Evolutionary conservation across 2,797 vertebrate species (phyloP).

Genomic region (Poecilia picta): DNA sequence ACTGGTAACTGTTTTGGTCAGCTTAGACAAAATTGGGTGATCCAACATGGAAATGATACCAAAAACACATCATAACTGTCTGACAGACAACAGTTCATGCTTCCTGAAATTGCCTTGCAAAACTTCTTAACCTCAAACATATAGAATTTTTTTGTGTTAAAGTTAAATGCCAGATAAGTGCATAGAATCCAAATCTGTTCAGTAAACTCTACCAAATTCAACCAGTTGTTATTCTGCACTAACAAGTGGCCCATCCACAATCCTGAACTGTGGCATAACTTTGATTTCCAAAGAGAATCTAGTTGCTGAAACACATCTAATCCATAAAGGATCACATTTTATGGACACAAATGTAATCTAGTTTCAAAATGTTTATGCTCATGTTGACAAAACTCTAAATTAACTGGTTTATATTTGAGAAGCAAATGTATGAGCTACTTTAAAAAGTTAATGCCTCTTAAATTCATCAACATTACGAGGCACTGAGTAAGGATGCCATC

Average conservation of each 20-base stretch:
- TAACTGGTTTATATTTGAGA: background rate
- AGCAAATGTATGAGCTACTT: background rate
- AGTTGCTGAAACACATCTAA: background rate
- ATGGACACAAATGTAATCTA: background rate
- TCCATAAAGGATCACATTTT: background rate
- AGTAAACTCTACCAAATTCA: background rate
- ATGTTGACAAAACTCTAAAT: background rate
- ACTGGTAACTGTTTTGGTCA: background rate
- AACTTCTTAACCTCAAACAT: background rate
- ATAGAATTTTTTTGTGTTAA: background rate
- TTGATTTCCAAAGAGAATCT: background rate
- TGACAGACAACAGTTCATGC: background rate
- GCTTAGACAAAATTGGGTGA: background rate
- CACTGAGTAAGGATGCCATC: background rate
- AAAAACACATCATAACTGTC: background rate
- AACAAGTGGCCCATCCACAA: background rate
- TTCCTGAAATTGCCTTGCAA: background rate
- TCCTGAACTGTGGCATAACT: background rate
- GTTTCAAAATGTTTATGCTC: background rate
- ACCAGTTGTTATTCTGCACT: background rate
- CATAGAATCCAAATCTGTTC: background rate
- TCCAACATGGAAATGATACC: background rate
- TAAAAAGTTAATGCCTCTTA: background rate
- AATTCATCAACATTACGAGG: background rate
- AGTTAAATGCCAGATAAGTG: background rate